phyloP scores from a whole-genome alignment of 2,797 vertebrate genomes.

The Australoheros facetus region DNA sequence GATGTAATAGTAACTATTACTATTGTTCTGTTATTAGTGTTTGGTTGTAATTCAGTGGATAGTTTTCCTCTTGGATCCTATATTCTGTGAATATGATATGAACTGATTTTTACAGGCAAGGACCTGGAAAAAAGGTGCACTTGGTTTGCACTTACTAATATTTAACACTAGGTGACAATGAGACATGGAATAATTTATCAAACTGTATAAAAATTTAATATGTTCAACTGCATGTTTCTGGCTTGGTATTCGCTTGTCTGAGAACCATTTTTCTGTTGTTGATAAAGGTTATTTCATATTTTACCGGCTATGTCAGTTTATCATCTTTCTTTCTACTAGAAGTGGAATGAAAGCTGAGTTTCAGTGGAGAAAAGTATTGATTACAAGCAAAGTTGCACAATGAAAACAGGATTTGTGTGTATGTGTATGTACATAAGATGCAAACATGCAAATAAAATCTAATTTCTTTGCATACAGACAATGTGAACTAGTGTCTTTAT shows the following conservation, averaged over 20 bases:
- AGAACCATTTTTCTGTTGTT: not conserved
- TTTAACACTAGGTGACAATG: not conserved
- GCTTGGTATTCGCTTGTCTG: not conserved
- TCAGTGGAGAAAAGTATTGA: not conserved
- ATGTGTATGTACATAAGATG: not conserved
- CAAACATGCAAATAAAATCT: not conserved
- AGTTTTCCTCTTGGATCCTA: not conserved
- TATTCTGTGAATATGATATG: not conserved
- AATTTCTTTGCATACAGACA: not conserved
- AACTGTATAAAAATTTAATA: not conserved
- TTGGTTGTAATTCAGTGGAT: not conserved
- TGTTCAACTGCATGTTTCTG: not conserved
- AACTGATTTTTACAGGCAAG: not conserved
- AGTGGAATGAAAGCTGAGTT: conserved; percentile 1
- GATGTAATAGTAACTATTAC: not conserved
- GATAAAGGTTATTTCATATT: conserved; percentile 14
- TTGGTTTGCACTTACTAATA: not conserved
- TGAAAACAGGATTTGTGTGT: not conserved
- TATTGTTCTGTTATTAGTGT: not conserved
- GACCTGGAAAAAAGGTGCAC: not conserved
- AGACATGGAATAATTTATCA: not conserved
- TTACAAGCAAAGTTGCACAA: not conserved
- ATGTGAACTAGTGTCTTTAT: not conserved
- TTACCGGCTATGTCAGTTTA: conserved; percentile 19
- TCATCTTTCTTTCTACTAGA: conserved; percentile 15